Conservation (phyloP, 2,888 invertebrate genomes). For the Desoria tigrina region DNA sequence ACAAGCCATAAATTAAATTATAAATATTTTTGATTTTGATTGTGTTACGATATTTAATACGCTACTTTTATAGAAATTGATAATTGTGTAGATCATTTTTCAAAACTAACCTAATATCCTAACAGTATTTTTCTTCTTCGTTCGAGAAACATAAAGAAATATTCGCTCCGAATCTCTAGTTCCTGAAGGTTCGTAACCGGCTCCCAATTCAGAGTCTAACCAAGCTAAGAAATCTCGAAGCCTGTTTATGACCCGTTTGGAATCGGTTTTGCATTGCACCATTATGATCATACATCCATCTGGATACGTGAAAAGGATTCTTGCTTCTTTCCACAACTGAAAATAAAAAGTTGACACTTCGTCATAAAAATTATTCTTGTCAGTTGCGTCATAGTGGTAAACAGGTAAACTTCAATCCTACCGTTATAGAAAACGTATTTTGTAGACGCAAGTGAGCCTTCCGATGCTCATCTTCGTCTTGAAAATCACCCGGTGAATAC, state of each 20-base stretch:
- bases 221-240: constrained; percentile 46
- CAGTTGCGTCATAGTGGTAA: background rate
- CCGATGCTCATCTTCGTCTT: constrained; percentile 49
- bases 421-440: constrained; percentile 44
- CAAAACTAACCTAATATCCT: constrained; percentile 44
- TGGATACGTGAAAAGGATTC: constrained; percentile 32
- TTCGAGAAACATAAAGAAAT: constrained; percentile 44
- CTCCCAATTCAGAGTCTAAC: constrained; percentile 50
- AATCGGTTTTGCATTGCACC: constrained; percentile 29
- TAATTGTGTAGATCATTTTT: background rate
- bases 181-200: constrained; percentile 18
- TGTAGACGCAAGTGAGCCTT: constrained; percentile 46
- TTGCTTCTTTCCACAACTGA: constrained; percentile 49
- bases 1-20: background rate
- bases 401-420: constrained; percentile 24
- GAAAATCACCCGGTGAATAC: constrained; percentile 49
- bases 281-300: constrained; percentile 40
- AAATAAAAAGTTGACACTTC: constrained; percentile 17
- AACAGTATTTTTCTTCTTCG: constrained; percentile 43
- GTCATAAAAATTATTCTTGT: background rate
- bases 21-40: background rate
- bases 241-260: constrained; percentile 31
- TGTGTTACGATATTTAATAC: no score
- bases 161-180: constrained; percentile 27
- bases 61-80: constrained; percentile 14